Evolutionary conservation across 2,888 invertebrate genomes (phyloP), one percentile per base, ranked within the genome.

Genomic region (Drosophila borealis): DNA sequence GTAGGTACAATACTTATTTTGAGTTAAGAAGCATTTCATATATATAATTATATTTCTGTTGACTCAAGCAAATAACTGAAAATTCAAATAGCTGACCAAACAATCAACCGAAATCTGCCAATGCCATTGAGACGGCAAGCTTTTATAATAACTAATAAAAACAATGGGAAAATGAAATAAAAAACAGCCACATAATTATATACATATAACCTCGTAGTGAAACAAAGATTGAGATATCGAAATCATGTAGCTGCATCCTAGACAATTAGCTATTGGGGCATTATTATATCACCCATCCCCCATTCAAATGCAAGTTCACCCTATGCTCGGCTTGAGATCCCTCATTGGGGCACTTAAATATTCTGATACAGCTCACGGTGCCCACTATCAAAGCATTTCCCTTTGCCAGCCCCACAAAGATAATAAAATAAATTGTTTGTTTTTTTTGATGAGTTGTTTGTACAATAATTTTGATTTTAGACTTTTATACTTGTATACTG

Each of bases 61-160:
- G 21, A 65, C 54, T 48, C 45, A 53, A 37, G 44, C 54, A 51
- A 55, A 54, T 39, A 69, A 73, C 36, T 34, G 55, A 59, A 63
- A 63, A 53, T 33, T 25, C 46, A 67, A 65, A 49, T 57, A 74
- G 74, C 74, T 74, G 77, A 79, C 77, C 77, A 80, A 79, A 77
- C 74, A 79, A 79, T 77, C 79, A 80, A 74, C 60, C 55, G 53
- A 74, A 70, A 70, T 79, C 79, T 77, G 77, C 80, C 74, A 77
- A 73, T 78, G 75, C 75, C 69, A 69, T n/a, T 13, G 62, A 59
- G 50, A 57, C 33, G 76, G 76, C 78, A 66, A 77, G 74, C 70
- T 76, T 77, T 76, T 73, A 51, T 65, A 59, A 50, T 39, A 50
- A 8, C 29, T 36, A 48, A 64, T 41, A 33, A 36, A 4, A 62